Evolutionary conservation across 2,888 invertebrate genomes (phyloP), one percentile per base, ranked within the genome.

Genomic region (Thelaira solivaga): DNA sequence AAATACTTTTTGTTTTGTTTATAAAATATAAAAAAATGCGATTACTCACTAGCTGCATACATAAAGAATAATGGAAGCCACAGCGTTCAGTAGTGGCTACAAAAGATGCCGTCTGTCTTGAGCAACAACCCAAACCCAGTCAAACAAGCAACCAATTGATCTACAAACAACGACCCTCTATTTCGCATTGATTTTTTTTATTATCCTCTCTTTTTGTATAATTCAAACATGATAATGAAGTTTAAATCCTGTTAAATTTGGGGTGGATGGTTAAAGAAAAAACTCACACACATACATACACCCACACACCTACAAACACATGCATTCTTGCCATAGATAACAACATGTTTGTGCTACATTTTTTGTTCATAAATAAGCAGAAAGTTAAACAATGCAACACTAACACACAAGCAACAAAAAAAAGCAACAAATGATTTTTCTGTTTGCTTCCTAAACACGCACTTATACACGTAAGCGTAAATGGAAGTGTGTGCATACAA

Each of bases 161-260:
- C 59, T 61, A 43, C 18, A 68, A 67, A 55, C 47, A 45, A 43
- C 65, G 65, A 74, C 73, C 73, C 73, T 74, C 64, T 62, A 49
- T 65, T 59, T 65, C 59, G 43, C 18, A 34, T 43, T 43, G 11
- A 11, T 36, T 36, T 22, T 47, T 24, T 47, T 51, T 18, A n/a
- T n/a, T n/a, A n/a, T n/a, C n/a, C n/a, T n/a, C 26, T 57, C 36
- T 41, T 62, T 47, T 24, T 51, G 20, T 55, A 31, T 24, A 18
- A 36, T 51, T 65, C 57, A 36, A 29, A 39, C 65, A 67, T 67
- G 51, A 77, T 74, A 69, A 69, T 74, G 74, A 78, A 69, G 68
- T 69, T 69, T 64, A 65, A 74, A 78, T 78, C 78, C 78, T 78
- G 74, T 74, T 71, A 41, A 74, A 69, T 61, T 59, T 78, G 74